Evolutionary conservation across 2,888 invertebrate species (phyloP).

Genomic region (Idaea biselata): DNA sequence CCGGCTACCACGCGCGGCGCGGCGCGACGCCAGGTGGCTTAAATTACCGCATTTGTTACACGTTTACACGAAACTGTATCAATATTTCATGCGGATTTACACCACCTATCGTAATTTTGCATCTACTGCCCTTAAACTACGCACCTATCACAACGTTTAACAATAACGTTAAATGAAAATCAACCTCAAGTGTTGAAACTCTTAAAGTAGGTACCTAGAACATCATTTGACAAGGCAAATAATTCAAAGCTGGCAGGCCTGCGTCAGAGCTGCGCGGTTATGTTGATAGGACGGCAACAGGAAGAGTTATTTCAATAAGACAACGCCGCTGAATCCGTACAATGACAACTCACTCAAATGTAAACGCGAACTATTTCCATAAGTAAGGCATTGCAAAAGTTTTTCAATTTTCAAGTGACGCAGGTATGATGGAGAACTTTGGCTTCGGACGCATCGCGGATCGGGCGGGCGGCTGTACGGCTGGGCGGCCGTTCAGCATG

Average conservation of each 20-base stretch:
- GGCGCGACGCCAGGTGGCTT: slow-evolving; percentile 70
- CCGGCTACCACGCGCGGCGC: slow-evolving; percentile 12
- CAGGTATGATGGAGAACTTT: slow-evolving; percentile 77
- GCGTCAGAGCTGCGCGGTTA: background rate
- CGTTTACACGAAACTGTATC: slow-evolving; percentile 81
- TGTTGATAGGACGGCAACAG: no score
- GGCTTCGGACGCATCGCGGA: slow-evolving; percentile 57
- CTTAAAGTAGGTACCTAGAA: slow-evolving; percentile 7
- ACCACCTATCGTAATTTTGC: slow-evolving; percentile 71
- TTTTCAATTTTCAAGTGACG: slow-evolving; percentile 80
- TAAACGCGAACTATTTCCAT: slow-evolving; percentile 78
- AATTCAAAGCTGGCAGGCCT: slow-evolving; percentile 12
- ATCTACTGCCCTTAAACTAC: slow-evolving; percentile 32
- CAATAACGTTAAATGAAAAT: background rate
- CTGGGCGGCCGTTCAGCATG: slow-evolving; percentile 4
- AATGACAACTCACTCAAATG: slow-evolving; percentile 78
- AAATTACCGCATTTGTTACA: slow-evolving; percentile 81
- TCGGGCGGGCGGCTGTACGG: slow-evolving; percentile 13
- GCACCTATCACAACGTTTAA: background rate
- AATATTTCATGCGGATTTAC: slow-evolving; percentile 80
- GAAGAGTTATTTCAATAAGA: slow-evolving; percentile 54
- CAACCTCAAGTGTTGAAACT: background rate
- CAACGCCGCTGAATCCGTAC: slow-evolving; percentile 65
- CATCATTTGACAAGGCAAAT: slow-evolving; percentile 8
- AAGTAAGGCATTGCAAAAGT: slow-evolving; percentile 78